Conservation (phyloP, 2,888 invertebrate species). For the Aleiodes leptofemur region DNA sequence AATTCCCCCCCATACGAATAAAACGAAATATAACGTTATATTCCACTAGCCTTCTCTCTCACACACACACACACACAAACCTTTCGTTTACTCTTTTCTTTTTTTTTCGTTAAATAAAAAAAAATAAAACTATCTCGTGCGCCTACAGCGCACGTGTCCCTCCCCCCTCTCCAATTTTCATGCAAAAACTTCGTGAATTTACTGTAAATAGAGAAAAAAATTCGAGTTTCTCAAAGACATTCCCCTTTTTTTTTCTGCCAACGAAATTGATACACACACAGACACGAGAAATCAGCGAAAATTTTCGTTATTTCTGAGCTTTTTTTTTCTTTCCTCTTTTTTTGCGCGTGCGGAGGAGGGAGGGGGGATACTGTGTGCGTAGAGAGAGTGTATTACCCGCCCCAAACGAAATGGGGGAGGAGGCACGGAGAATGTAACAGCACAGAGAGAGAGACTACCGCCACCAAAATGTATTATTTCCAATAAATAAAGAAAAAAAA, state of each 20-base stretch:
- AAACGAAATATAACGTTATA: too few species aligned
- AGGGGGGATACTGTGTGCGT: conserved; percentile 73
- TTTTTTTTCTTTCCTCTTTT: background rate
- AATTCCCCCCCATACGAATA: conserved; percentile 59
- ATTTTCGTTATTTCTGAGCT: background rate
- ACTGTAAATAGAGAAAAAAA: background rate
- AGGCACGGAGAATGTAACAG: conserved; percentile 81
- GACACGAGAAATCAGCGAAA: background rate
- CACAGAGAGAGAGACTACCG: conserved; percentile 45
- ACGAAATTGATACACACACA: background rate
- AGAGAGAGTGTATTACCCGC: conserved; percentile 76
- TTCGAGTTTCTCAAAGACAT: background rate
- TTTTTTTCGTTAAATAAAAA: background rate
- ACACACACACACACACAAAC: background rate
- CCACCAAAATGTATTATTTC: conserved; percentile 15
- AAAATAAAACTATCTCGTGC: background rate
- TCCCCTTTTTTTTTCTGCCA: background rate
- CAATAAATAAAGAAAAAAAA: background rate
- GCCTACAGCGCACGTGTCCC: conserved; percentile 78
- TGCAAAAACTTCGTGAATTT: background rate
- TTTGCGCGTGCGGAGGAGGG: too few species aligned
- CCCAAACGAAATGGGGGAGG: conserved; percentile 77
- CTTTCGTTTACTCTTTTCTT: background rate
- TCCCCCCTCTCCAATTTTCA: conserved; percentile 1
- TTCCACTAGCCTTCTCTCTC: too few species aligned